Conservation (phyloP, 2,797 vertebrate species). For the Heterohyrax brucei region DNA sequence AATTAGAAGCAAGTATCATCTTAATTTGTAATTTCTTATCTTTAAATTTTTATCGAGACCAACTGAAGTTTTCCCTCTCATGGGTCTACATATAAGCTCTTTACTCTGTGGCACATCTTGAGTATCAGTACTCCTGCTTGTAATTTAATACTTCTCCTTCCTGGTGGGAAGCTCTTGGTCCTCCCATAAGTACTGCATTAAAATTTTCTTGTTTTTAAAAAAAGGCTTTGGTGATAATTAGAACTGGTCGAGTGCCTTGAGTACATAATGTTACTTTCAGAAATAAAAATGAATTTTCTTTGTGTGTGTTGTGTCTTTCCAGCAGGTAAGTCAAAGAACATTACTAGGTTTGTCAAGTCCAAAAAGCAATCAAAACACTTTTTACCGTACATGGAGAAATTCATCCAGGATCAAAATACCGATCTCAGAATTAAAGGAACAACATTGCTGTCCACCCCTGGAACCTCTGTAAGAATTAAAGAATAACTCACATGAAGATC, state of each 20-base stretch:
- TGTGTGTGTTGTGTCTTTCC: neutral
- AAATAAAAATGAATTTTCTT: neutral
- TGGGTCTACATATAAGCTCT: neutral
- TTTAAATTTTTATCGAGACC: constrained; percentile 20
- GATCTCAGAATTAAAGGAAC: neutral
- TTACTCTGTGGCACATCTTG: neutral
- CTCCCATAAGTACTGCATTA: neutral
- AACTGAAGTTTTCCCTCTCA: neutral
- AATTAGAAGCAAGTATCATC: neutral
- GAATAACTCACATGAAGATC: neutral
- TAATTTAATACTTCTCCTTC: too few species aligned
- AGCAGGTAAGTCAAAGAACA: neutral
- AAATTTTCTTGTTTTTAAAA: neutral
- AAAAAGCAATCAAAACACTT: neutral
- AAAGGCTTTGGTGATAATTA: neutral
- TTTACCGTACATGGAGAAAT: neutral
- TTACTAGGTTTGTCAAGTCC: neutral
- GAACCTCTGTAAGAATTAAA: neutral
- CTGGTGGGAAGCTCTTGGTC: neutral
- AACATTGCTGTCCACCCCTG: neutral
- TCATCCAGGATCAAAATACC: neutral
- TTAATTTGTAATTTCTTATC: neutral
- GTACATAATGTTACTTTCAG: neutral
- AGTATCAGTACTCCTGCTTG: neutral
- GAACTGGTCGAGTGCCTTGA: neutral